A percentile compares a stretch with the other conserved stretches of the same genome.
phyloP scores from a whole-genome alignment of 2,888 invertebrate species.

The Lissonota sp. region DNA sequence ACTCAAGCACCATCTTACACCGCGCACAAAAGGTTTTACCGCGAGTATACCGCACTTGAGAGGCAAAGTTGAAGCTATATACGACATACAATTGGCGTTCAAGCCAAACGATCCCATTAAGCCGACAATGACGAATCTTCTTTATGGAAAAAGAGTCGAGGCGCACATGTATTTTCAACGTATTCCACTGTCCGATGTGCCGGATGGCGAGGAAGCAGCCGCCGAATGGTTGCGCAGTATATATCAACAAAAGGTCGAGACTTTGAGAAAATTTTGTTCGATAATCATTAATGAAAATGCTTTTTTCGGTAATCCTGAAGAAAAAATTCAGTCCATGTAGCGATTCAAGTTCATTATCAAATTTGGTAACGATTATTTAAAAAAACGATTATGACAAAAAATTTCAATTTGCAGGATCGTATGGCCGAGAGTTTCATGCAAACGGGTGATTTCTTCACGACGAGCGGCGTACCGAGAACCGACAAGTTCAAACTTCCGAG shows the following conservation, averaged over 20 bases:
- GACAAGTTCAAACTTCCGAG: slow-evolving; percentile 86
- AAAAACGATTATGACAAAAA: too few species aligned
- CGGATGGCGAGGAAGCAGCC: slow-evolving; percentile 90
- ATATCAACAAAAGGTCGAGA: slow-evolving; percentile 91
- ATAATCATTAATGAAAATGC: too few species aligned
- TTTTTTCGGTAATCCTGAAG: too few species aligned
- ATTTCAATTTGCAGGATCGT: slow-evolving; percentile 85
- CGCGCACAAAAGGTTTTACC: slow-evolving; percentile 97
- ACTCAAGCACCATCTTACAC: slow-evolving; percentile 95
- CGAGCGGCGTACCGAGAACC: slow-evolving; percentile 89
- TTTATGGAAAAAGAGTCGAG: slow-evolving; percentile 89
- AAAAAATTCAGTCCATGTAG: too few species aligned
- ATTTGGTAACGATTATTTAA: too few species aligned
- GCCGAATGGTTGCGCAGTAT: slow-evolving; percentile 93
- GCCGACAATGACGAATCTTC: slow-evolving; percentile 91
- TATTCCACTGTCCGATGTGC: slow-evolving; percentile 92
- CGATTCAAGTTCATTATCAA: too few species aligned
- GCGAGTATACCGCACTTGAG: slow-evolving; percentile 93
- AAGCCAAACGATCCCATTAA: slow-evolving; percentile 87
- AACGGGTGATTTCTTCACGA: slow-evolving; percentile 92
- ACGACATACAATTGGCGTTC: slow-evolving; percentile 92
- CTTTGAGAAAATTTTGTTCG: too few species aligned
- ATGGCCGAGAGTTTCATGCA: slow-evolving; percentile 90
- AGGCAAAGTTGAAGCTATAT: slow-evolving; percentile 92
- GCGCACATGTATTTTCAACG: slow-evolving; percentile 92